Conservation (phyloP, 1,140 invertebrate species). For the Bombus confusus region DNA sequence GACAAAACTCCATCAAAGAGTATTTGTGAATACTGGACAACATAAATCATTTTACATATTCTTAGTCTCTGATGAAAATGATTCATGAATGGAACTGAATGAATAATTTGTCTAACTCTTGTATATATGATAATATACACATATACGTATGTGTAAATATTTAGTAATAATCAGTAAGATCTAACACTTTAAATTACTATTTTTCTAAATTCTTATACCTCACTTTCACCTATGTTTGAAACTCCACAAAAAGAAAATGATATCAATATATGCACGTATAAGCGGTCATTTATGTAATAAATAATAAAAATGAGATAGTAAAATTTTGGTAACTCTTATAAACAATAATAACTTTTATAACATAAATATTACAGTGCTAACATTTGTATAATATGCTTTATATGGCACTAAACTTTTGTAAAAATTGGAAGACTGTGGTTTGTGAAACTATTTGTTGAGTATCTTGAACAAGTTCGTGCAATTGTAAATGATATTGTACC, state of each 20-base stretch:
- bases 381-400: constrained; percentile 26
- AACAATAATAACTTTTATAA: constrained; percentile 33
- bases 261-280: not conserved
- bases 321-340: constrained; percentile 32
- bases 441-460: constrained; percentile 32
- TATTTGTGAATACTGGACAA: not conserved
- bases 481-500: not conserved
- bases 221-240: constrained; percentile 2
- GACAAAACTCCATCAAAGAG: constrained; percentile 15
- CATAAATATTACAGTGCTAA: constrained; percentile 11
- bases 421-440: constrained; percentile 62
- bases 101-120: not conserved
- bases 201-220: not conserved
- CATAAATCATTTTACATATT: not conserved
- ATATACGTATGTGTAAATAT: not conserved
- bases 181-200: constrained; percentile 24
- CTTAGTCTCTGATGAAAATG: not conserved
- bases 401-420: constrained; percentile 62
- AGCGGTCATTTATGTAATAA: constrained; percentile 13
- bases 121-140: not conserved
- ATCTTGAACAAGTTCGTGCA: constrained; percentile 40
- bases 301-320: constrained; percentile 33
- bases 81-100: not conserved
- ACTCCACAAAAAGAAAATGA: constrained; percentile 2
- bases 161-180: not conserved